Evolutionary conservation across 1,140 invertebrate species (phyloP), one percentile per base, ranked within the genome.

Genomic region (Campoletis sonorensis): DNA sequence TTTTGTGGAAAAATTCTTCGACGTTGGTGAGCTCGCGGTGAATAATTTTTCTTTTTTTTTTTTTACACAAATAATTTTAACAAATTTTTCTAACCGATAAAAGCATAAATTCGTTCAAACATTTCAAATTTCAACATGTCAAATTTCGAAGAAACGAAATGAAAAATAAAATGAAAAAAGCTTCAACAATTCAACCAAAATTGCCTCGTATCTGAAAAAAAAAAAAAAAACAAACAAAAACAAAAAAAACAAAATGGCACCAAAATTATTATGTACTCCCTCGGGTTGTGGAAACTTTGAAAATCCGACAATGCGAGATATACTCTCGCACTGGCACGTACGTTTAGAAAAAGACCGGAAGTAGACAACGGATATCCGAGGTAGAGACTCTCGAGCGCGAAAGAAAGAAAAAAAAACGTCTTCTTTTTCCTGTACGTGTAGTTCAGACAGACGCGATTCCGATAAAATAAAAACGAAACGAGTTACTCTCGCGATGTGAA

Each of bases 321-420:
- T 54, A 54, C 51, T 54, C n/a, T n/a, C 2, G 51, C 10, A 11
- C n/a, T 54, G 51, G 51, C 51, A 54, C 51, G 51, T 54, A 54
- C 16, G 16, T 4, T 21, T 13, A 7, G 61, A 64, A 23, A 13
- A 64, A 64, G n/a, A 64, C 21, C 61, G 61, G 61, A 64, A 64
- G 61, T 64, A 64, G 61, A 64, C 61, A 64, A 23, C 61, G 61
- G 61, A 64, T 64, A 64, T 64, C 61, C 61, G 61, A 64, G 61
- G 61, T 64, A 26, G 23, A n/a, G 61, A 26, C 11, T 26, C n/a
- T 26, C 13, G 61, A 64, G 61, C 23, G 23, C 61, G 61, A 64
- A 64, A 15, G 4, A n/a, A 54, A 54, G 10, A 54, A 54, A 54
- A 54, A 54, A 54, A 64, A 21, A 64, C 61, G 23, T 27, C 61